Conservation (phyloP, 2,888 invertebrate genomes). For the Rhyacophila evoluta region DNA sequence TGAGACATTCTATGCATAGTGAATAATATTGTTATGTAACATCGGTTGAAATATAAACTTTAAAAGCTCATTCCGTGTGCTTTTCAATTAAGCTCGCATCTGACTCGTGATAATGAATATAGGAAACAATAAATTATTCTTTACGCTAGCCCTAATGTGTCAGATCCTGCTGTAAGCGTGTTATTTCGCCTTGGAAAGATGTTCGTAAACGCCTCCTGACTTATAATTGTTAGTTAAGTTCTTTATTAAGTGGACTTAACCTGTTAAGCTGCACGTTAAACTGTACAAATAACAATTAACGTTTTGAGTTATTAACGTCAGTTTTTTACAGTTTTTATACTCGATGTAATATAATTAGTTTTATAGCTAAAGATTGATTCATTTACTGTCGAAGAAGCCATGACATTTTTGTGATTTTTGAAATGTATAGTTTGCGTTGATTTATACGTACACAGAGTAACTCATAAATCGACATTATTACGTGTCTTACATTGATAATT, state of each 20-base stretch:
- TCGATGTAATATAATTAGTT: background rate
- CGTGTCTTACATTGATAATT: too few species aligned
- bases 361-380: too few species aligned
- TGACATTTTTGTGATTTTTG: too few species aligned
- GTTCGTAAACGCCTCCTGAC: background rate
- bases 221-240: background rate
- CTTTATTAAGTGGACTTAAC: slow-evolving; percentile 12
- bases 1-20: too few species aligned
- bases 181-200: background rate
- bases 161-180: background rate
- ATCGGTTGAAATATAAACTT: too few species aligned
- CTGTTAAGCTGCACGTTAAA: background rate
- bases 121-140: slow-evolving; percentile 1
- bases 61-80: background rate
- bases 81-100: background rate
- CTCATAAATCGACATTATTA: too few species aligned
- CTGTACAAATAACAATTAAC: slow-evolving; percentile 2
- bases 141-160: background rate
- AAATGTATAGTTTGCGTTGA: too few species aligned
- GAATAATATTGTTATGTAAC: too few species aligned
- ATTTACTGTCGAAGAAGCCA: too few species aligned
- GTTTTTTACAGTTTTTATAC: background rate
- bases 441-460: too few species aligned
- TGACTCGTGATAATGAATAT: background rate
- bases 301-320: background rate